Conservation (phyloP, 2,888 invertebrate genomes). For the Xestia sexstrigata region DNA sequence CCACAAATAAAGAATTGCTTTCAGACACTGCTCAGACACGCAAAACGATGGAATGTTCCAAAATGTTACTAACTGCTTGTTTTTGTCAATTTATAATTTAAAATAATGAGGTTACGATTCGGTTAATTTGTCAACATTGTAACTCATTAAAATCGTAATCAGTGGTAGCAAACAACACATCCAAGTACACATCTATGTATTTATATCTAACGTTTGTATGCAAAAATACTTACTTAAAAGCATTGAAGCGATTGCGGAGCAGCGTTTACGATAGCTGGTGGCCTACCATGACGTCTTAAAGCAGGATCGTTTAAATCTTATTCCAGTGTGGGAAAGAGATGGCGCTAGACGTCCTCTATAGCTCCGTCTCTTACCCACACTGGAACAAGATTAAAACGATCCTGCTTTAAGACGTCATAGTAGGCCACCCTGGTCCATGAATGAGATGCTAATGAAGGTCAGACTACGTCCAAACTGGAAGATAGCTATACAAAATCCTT, state of each 20-base stretch:
- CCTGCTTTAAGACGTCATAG: no score
- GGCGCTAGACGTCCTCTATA: no score
- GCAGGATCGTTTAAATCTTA: no score
- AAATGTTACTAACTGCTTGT: slow-evolving; percentile 44
- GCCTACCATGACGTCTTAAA: no score
- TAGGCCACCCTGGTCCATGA: no score
- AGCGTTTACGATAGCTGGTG: slow-evolving; percentile 3
- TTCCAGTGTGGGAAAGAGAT: no score
- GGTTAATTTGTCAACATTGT: slow-evolving; percentile 37
- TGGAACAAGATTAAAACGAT: no score
- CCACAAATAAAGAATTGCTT: not conserved
- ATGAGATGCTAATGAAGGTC: slow-evolving; percentile 34
- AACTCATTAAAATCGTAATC: slow-evolving; percentile 53
- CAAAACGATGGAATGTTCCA: slow-evolving; percentile 41
- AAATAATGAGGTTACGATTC: slow-evolving; percentile 51
- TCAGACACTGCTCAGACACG: slow-evolving; percentile 14
- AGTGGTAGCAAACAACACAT: slow-evolving; percentile 27
- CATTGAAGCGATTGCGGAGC: not conserved
- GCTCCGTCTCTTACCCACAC: no score
- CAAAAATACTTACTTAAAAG: slow-evolving; percentile 11
- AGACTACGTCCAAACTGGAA: not conserved
- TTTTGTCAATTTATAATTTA: slow-evolving; percentile 18
- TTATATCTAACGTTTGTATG: slow-evolving; percentile 14
- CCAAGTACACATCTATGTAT: not conserved
- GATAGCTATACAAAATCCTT: not conserved